phyloP scores from a whole-genome alignment of 2,797 vertebrate genomes.

The Coreius guichenoti region DNA sequence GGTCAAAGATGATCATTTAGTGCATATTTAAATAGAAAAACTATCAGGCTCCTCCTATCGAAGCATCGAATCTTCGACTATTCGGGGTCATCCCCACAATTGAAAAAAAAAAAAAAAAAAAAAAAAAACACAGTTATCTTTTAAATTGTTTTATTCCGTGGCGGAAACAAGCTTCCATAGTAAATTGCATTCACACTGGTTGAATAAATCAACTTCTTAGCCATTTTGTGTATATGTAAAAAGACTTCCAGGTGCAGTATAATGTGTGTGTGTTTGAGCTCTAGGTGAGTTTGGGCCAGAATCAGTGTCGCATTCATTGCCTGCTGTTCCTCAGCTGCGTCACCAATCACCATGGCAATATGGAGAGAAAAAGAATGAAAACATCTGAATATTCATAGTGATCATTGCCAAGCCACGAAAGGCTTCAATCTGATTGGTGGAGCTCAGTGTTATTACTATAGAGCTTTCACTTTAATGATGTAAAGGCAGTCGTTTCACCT shows the following conservation, averaged over 20 bases:
- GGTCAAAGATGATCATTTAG: no score
- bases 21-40: no score
- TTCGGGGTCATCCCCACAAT: no score
- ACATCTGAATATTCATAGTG: constrained; percentile 41
- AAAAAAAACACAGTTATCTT: no score
- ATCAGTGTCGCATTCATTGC: constrained; percentile 24
- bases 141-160: no score
- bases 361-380: constrained; percentile 13
- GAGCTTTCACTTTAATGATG: background rate
- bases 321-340: constrained; percentile 7
- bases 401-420: constrained; percentile 9
- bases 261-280: constrained; percentile 34
- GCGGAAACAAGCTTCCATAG: no score
- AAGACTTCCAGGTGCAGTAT: constrained; percentile 5
- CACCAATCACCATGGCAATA: constrained; percentile 28
- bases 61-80: no score
- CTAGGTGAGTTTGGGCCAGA: background rate
- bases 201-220: background rate
- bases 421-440: constrained; percentile 22
- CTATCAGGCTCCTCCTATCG: no score
- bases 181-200: background rate
- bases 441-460: constrained; percentile 5
- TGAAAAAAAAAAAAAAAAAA: no score
- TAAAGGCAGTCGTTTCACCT: constrained; percentile 6
- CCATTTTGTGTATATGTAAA: background rate